A percentile compares a stretch with the other conserved stretches of the same genome.
phyloP scores from a whole-genome alignment of 2,113 vertebrate species.

The Stigmatopora argus region DNA sequence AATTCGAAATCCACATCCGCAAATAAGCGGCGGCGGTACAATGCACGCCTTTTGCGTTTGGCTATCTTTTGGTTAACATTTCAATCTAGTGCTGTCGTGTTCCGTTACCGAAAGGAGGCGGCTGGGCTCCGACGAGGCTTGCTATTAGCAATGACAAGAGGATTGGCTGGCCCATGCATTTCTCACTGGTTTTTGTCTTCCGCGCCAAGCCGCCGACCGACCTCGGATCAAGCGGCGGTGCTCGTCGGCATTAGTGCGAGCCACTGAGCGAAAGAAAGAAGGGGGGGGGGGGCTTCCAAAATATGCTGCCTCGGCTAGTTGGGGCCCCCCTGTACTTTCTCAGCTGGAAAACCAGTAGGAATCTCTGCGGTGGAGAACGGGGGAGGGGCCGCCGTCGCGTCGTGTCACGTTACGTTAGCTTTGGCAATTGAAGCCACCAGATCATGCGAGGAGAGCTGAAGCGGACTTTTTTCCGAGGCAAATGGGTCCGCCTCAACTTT shows the following conservation, averaged over 20 bases:
- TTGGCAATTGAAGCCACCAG: neutral
- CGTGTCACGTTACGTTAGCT: neutral
- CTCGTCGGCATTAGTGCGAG: no score
- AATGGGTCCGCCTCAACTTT: no score
- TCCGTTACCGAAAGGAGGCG: no score
- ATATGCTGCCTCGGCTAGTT: neutral
- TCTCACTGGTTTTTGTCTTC: neutral
- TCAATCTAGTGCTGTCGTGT: no score
- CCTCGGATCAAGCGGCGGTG: neutral
- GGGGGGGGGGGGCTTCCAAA: neutral
- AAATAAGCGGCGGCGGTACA: no score
- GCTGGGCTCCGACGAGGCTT: no score
- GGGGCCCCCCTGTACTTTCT: neutral
- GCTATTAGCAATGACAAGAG: neutral
- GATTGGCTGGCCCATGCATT: neutral
- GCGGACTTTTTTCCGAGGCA: neutral
- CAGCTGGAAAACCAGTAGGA: neutral
- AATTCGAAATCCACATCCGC: no score
- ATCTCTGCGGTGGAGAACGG: conserved; percentile 3
- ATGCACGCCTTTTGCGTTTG: no score
- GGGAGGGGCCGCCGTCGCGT: neutral
- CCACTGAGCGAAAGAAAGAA: neutral
- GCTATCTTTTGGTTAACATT: no score
- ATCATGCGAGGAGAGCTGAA: neutral
- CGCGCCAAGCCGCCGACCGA: neutral